Evolutionary conservation across 2,888 invertebrate species (phyloP).

Genomic region (Hipparchia sbordonii): DNA sequence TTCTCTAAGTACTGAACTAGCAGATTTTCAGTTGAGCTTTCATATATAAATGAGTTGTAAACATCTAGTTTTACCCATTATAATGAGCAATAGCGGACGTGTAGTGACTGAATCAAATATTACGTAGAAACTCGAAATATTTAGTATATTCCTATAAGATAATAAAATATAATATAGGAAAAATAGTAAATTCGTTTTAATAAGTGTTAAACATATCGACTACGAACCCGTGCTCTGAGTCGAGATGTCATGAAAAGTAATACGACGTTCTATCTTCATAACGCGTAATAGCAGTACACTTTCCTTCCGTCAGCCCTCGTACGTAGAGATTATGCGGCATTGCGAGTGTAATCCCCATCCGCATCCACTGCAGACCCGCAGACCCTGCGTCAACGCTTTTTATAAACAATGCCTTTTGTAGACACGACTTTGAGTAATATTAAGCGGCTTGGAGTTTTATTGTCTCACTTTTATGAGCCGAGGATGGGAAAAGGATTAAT

Average conservation of each 20-base stretch:
- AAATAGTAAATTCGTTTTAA: too few species aligned
- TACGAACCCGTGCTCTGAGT: neutral
- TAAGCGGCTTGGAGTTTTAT: conserved; percentile 39
- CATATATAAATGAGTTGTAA: conserved; percentile 5
- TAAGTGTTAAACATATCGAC: neutral
- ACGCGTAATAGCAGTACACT: conserved; percentile 25
- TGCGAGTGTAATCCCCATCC: conserved; percentile 32
- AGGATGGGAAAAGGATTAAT: conserved; percentile 5
- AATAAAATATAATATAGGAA: too few species aligned
- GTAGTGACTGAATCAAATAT: too few species aligned
- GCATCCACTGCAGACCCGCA: conserved; percentile 28
- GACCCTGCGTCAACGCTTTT: conserved; percentile 40
- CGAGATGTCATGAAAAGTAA: conserved; percentile 1
- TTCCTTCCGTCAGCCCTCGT: conserved; percentile 36
- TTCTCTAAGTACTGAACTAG: neutral
- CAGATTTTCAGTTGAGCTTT: neutral
- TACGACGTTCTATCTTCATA: conserved; percentile 2
- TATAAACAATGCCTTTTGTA: conserved; percentile 37
- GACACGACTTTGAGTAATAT: conserved; percentile 30
- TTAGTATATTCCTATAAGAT: too few species aligned
- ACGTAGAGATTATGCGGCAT: conserved; percentile 38
- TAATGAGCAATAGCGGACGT: too few species aligned
- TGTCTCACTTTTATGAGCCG: conserved; percentile 31
- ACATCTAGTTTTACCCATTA: neutral
- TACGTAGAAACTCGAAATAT: too few species aligned